Base-by-base conservation (phyloP, 2,888 invertebrate species). In the Cheiracanthium punctorium region DNA sequence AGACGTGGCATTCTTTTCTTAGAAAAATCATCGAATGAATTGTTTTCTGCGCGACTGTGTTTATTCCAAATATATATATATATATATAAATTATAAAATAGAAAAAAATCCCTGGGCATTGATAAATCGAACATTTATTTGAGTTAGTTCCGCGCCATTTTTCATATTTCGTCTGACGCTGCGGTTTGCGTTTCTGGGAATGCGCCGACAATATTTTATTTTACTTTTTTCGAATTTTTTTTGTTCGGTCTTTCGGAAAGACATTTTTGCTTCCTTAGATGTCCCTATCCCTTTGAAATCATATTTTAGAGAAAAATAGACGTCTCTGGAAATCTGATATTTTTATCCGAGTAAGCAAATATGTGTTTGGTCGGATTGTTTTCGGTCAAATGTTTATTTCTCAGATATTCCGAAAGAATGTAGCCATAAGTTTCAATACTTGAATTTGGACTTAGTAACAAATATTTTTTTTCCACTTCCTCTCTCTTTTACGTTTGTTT, bases 111-210 rank as follows among this genome's bases (percentile, higher is more conserved):
- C 8, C 48, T 48, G n/a, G 48, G 48, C 29, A 65, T 1, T 65
- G 28, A 65, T 65, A 65, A 65, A 65, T 65, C 17, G 29, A 30
- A 65, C 28, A 14, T 65, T 65, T 65, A 65, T 65, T 48, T 65
- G 29, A n/a, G 29, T 65, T 65, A 30, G 29, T 65, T 65, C 65
- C 65, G 5, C 29, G 29, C 28, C 65, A 65, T 65, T 65, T 65
- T 65, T 65, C 65, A 65, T 48, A 48, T 48, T 48, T 48, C 48
- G 17, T 48, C n/a, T 48, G 48, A 48, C 48, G 48, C 17, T 48
- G 48, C n/a, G 17, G 48, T 48, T 48, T 12, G 37, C 37, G 12
- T 37, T 37, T 37, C 12, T 37, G 37, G n/a, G 37, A 37, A 37
- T 37, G 37, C 37, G 37, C 7, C 37, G 37, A 12, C 37, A 37